Conservation (phyloP, 2,113 vertebrate species). For the Macroglossus sobrinus region DNA sequence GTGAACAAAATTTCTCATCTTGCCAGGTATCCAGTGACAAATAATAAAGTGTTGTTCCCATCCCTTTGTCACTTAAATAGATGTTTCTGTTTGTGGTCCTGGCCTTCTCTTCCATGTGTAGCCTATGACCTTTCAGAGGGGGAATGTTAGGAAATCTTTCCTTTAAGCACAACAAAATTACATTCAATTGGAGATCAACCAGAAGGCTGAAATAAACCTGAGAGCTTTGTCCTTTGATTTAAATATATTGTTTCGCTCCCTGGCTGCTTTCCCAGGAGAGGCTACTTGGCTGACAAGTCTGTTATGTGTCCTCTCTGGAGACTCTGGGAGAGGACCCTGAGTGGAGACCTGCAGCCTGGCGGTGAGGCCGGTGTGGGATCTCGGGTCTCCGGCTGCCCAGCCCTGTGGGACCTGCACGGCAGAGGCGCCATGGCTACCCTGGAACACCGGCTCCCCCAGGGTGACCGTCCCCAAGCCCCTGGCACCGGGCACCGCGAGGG, state of each 20-base stretch:
- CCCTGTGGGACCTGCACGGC: rapidly evolving
- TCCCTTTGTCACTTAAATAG: not conserved
- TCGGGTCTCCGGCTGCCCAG: not conserved
- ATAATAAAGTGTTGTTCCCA: not conserved
- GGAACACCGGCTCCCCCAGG: rapidly evolving
- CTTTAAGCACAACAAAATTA: slow-evolving; percentile 23
- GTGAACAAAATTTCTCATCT: not conserved
- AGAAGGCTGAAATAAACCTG: slow-evolving; percentile 34
- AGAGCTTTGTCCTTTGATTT: slow-evolving; percentile 36
- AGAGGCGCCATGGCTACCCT: not conserved
- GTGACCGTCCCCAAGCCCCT: not conserved
- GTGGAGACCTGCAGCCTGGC: not conserved
- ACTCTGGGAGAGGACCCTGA: not conserved
- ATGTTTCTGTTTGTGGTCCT: not conserved
- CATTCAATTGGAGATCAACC: not conserved
- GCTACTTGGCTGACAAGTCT: not conserved
- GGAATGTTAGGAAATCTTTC: not conserved
- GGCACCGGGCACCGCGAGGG: no score
- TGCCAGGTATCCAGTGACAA: not conserved
- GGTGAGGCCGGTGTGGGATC: rapidly evolving
- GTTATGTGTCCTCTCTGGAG: not conserved
- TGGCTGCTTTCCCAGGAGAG: slow-evolving; percentile 43
- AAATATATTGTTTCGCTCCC: not conserved
- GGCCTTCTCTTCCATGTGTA: not conserved
- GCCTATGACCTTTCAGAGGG: not conserved